phyloP scores from a whole-genome alignment of 2,797 vertebrate genomes.

The Microctenopoma stevenorrisi region DNA sequence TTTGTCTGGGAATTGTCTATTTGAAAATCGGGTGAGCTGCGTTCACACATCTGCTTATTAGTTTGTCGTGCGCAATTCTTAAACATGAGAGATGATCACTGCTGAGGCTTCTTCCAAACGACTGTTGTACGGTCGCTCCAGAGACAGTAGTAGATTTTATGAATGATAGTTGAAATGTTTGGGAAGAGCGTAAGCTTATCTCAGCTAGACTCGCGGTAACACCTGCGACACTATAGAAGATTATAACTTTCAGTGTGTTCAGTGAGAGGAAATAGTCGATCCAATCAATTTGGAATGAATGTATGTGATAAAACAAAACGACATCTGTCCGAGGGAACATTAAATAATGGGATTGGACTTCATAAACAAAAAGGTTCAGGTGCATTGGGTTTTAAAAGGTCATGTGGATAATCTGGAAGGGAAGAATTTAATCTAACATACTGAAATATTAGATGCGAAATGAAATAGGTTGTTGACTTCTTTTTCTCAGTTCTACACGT shows the following conservation, averaged over 20 bases:
- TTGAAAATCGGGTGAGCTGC: conserved; percentile 95
- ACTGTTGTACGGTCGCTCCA: background rate
- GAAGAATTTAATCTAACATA: background rate
- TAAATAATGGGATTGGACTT: background rate
- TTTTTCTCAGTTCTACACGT: conserved; percentile 51
- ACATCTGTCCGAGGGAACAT: background rate
- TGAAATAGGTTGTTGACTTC: background rate
- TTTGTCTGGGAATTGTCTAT: conserved; percentile 96
- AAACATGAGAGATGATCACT: background rate
- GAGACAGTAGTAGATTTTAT: conserved; percentile 25
- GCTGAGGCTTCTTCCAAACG: conserved; percentile 8
- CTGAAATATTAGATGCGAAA: background rate
- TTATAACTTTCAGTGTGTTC: background rate
- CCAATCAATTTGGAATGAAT: background rate
- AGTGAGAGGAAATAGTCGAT: background rate
- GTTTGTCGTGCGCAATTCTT: background rate
- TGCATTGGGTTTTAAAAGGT: background rate
- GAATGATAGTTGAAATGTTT: conserved; percentile 1
- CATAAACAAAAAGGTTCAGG: background rate
- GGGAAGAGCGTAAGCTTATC: background rate
- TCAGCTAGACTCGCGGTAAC: conserved; percentile 5
- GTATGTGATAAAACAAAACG: background rate
- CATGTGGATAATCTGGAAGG: background rate
- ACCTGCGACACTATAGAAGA: background rate
- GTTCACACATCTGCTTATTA: conserved; percentile 28